phyloP scores from a whole-genome alignment of 2,797 vertebrate genomes.

The Chlorospingus semifuscus region DNA sequence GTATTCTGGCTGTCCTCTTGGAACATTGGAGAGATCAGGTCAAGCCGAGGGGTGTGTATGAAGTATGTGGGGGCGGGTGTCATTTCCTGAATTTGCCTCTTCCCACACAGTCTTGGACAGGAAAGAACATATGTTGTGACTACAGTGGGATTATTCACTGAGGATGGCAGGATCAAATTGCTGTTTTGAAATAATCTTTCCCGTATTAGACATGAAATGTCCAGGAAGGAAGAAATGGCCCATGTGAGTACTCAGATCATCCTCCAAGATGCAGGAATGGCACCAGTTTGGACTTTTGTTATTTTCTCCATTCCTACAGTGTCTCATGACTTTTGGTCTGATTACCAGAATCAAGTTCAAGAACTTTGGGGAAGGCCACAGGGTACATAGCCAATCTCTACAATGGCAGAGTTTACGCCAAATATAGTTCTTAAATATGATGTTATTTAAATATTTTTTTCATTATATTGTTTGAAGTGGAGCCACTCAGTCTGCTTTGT shows the following conservation, averaged over 20 bases:
- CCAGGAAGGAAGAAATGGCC: neutral
- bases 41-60: neutral
- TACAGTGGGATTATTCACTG: neutral
- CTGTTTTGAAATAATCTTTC: slow-evolving; percentile 19
- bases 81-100: neutral
- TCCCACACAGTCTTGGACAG: neutral
- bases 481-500: slow-evolving; percentile 46
- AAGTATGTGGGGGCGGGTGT: rapidly evolving
- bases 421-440: neutral
- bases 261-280: neutral
- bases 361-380: neutral
- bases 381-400: neutral
- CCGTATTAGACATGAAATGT: neutral
- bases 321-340: neutral
- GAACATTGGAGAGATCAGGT: neutral
- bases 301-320: neutral
- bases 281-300: neutral
- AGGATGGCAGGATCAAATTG: neutral
- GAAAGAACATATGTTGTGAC: neutral
- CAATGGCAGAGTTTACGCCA: neutral
- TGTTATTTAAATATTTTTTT: slow-evolving; percentile 45
- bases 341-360: neutral
- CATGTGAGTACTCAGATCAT: neutral
- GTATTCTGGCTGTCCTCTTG: neutral
- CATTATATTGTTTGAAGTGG: slow-evolving; percentile 54